phyloP scores from a whole-genome alignment of 2,113 vertebrate genomes.

The Gymnarchus niloticus region DNA sequence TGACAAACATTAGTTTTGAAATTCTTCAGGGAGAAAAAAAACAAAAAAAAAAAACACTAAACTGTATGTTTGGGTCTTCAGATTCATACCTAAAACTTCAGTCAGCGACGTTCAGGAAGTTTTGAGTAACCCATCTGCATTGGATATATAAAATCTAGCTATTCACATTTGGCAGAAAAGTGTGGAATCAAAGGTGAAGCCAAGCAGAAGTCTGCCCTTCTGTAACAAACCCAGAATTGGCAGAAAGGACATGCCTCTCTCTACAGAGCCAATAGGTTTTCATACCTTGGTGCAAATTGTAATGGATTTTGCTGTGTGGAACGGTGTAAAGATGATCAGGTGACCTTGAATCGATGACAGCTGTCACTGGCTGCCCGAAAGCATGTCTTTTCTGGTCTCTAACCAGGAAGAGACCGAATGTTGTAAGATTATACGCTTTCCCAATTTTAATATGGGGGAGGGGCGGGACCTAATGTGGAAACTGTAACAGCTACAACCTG shows the following conservation, averaged over 20 bases:
- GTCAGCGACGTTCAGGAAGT: neutral
- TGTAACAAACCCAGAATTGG: neutral
- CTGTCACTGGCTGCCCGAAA: neutral
- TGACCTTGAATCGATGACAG: neutral
- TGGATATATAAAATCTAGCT: neutral
- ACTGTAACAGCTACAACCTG: neutral
- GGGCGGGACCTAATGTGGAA: neutral
- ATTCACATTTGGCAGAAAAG: neutral
- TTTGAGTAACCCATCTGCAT: neutral
- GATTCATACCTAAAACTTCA: neutral
- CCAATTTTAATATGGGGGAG: neutral
- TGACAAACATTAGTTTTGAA: constrained; percentile 20
- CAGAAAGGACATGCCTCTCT: neutral
- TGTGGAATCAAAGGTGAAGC: too few species aligned
- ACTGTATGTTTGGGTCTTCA: neutral
- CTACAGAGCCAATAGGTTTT: neutral
- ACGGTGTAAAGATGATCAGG: neutral
- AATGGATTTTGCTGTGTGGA: neutral
- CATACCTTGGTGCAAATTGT: too few species aligned
- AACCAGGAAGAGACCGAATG: neutral
- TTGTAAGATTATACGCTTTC: neutral
- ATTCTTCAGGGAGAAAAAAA: neutral
- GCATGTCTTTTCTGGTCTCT: neutral
- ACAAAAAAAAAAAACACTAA: neutral
- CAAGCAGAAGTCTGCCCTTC: neutral